A percentile compares a stretch with the other conserved stretches of the same genome.
Evolutionary conservation across 2,797 vertebrate species (phyloP).

Genomic region (Melopsittacus undulatus): DNA sequence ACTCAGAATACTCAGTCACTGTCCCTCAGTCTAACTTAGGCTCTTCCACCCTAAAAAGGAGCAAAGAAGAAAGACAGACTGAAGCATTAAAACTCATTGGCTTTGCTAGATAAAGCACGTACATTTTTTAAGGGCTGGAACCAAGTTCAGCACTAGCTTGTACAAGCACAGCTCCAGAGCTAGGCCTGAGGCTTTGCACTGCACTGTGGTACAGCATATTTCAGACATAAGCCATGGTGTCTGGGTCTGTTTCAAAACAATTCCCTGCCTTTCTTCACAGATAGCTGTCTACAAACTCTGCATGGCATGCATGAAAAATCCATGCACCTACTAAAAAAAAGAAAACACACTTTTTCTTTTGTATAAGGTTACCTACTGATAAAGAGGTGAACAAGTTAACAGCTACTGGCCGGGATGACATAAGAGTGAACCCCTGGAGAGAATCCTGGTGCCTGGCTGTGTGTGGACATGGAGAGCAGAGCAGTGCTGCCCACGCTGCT

Average conservation of each 20-base stretch:
- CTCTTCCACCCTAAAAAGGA: background rate
- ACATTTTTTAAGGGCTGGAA: background rate
- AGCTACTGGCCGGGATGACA: background rate
- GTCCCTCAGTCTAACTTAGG: background rate
- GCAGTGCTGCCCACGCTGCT: fast-evolving
- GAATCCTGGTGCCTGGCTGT: fast-evolving
- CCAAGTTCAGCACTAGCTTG: background rate
- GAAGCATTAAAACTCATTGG: background rate
- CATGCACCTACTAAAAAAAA: background rate
- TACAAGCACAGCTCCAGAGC: background rate
- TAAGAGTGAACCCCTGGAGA: background rate
- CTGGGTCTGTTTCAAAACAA: background rate
- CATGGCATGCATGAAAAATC: background rate
- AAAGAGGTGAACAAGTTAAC: background rate
- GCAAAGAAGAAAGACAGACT: background rate
- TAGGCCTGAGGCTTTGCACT: no score
- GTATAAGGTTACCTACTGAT: background rate
- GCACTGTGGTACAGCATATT: fast-evolving
- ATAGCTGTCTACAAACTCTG: background rate
- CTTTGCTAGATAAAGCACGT: background rate
- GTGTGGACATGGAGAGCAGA: background rate
- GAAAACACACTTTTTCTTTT: background rate
- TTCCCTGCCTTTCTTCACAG: background rate
- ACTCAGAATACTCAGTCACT: background rate
- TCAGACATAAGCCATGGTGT: fast-evolving